phyloP scores from a whole-genome alignment of 1,140 invertebrate species.

The Thalassaphorura encarpata region DNA sequence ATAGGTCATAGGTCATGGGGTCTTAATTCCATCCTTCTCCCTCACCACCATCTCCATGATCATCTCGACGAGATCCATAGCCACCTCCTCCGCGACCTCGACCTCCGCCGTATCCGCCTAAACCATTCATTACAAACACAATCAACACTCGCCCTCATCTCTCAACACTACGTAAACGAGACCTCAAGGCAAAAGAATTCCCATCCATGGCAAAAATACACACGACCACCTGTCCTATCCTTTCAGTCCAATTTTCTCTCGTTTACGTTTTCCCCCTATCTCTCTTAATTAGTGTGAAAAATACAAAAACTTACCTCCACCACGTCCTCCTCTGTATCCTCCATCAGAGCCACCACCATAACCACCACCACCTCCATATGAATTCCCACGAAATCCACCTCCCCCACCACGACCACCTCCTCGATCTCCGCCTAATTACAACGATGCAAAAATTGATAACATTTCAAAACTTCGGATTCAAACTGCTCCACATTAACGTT shows the following conservation, averaged over 20 bases:
- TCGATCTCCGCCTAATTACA: conserved; percentile 32
- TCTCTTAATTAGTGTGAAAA: background rate
- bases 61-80: too few species aligned
- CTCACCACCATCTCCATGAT: too few species aligned
- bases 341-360: conserved; percentile 39
- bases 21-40: background rate
- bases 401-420: conserved; percentile 35
- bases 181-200: background rate
- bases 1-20: background rate
- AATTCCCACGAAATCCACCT: conserved; percentile 39
- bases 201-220: background rate
- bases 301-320: conserved; percentile 29
- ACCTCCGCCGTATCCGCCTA: background rate
- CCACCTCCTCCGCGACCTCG: background rate
- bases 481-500: background rate
- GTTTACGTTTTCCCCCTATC: background rate
- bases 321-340: conserved; percentile 36
- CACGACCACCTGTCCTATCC: background rate
- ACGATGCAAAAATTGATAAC: background rate
- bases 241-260: background rate
- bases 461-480: background rate
- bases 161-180: background rate
- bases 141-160: background rate
- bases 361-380: conserved; percentile 32
- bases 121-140: background rate